Evolutionary conservation across 2,113 vertebrate species (phyloP), one percentile per base, ranked within the genome.

Genomic region (Rhegmatorhina hoffmannsi): DNA sequence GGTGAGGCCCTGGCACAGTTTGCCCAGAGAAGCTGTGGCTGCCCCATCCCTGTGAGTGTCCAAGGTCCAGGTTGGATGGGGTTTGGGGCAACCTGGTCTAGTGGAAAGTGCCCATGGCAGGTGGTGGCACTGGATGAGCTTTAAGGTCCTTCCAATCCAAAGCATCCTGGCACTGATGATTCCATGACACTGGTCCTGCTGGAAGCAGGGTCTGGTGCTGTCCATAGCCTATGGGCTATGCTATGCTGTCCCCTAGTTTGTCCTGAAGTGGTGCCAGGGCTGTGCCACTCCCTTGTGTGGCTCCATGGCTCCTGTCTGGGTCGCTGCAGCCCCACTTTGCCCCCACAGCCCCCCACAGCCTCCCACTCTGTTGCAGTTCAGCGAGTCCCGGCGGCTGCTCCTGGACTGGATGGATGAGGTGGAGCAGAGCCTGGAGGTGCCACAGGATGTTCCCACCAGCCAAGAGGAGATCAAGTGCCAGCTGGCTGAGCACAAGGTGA

Each of bases 391-490:
- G 97, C 98, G 97, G 84, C 96, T 99, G 43, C 97, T 99, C 4
- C 89, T 98, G 95, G 98, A 98, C 95, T 99, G 99, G 99, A 98
- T 99, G 98, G 96, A 96, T 0, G 98, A 98, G 73, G 98, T 98
- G 33, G 98, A 99, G 62, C 97, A 97, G 88, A 98, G 96, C 8
- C 67, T 98, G 79, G 98, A 98, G 87, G 96, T 84, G 8, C 98
- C 97, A 10, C 98, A 97, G 88, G 98, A 98, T n/a, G 91, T 97
- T 0, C 96, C 98, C 10, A 95, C 94, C 38, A 97, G 98, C 84
- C 98, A 99, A 56, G 98, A 99, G 68, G 98, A 99, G 87, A 98
- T 99, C 93, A 98, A 99, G 96, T 95, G 96, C 79, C 99, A 98
- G 66, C 98, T 99, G 86, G 91, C 76, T 21, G 97, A 98, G 79